phyloP scores from a whole-genome alignment of 2,888 invertebrate species.

The Drosophila sordidula region DNA sequence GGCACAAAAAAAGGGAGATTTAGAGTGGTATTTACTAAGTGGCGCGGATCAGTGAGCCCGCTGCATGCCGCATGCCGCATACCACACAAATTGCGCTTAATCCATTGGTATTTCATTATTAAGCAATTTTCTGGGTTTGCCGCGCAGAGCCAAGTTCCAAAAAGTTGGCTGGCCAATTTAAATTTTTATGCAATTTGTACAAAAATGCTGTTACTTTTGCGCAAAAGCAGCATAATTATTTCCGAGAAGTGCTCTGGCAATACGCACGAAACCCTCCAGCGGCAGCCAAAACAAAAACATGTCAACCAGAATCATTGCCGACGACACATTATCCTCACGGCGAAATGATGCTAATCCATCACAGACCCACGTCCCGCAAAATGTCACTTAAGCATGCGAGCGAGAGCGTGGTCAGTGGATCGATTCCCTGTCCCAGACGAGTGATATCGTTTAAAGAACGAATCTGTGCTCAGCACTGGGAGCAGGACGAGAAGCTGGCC shows the following conservation, averaged over 20 bases:
- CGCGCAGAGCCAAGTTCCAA: conserved; percentile 26
- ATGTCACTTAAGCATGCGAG: conserved; percentile 78
- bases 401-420: conserved; percentile 42
- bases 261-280: conserved; percentile 14
- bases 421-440: conserved; percentile 35
- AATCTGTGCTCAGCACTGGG: conserved; percentile 29
- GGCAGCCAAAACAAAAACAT: conserved; percentile 43
- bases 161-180: conserved; percentile 68
- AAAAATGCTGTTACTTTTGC: conserved; percentile 82
- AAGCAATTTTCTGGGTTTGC: conserved; percentile 72
- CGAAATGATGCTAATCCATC: conserved; percentile 85
- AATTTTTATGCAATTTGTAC: conserved; percentile 83
- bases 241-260: conserved; percentile 75
- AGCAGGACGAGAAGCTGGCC: conserved; percentile 22
- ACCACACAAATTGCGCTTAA: conserved; percentile 78
- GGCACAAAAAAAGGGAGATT: conserved; percentile 28
- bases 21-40: conserved; percentile 44
- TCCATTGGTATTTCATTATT: conserved; percentile 81
- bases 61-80: conserved; percentile 43
- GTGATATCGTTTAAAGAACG: conserved; percentile 60
- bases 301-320: conserved; percentile 81
- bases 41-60: conserved; percentile 47
- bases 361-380: conserved; percentile 72
- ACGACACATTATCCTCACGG: conserved; percentile 82
- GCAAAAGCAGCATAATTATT: conserved; percentile 84